Evolutionary conservation across 2,797 vertebrate species (phyloP).

Genomic region (Chaenodraco wilsoni): DNA sequence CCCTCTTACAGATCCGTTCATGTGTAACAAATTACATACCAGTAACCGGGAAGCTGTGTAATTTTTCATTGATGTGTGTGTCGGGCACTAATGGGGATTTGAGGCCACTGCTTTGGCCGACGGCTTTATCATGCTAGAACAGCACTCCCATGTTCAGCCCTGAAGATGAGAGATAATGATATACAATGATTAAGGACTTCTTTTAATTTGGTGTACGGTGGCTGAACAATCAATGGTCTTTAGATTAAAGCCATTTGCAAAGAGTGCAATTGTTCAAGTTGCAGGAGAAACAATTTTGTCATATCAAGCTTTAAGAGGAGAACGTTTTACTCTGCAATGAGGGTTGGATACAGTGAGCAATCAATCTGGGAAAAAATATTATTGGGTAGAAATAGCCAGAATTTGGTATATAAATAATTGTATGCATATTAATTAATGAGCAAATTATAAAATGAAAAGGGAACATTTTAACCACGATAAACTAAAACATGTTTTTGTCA

Average conservation of each 20-base stretch:
- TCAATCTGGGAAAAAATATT: no score
- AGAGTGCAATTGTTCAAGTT: neutral
- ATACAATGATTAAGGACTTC: neutral
- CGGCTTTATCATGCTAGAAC: constrained; percentile 8
- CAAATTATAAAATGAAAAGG: no score
- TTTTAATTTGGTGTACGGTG: neutral
- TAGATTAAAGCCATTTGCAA: neutral
- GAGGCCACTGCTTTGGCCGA: constrained; percentile 12
- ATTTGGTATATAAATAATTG: no score
- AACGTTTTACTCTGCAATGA: neutral
- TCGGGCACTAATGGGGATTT: constrained; percentile 29
- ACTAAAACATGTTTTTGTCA: neutral
- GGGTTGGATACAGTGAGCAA: no score
- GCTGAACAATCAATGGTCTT: neutral
- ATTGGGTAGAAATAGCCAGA: no score
- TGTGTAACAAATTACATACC: constrained; percentile 52
- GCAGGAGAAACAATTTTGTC: neutral
- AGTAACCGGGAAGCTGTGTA: constrained; percentile 43
- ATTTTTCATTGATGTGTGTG: constrained; percentile 48
- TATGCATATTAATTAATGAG: no score
- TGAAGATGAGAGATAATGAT: neutral
- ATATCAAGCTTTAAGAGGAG: neutral
- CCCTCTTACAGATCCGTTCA: constrained; percentile 38
- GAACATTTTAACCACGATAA: no score
- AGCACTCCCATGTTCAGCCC: neutral